These are phyloP conservation scores for Linnaemya vulpina DNA, from an alignment of 2,888 invertebrate species.

Conservation along the genomic window DNA sequence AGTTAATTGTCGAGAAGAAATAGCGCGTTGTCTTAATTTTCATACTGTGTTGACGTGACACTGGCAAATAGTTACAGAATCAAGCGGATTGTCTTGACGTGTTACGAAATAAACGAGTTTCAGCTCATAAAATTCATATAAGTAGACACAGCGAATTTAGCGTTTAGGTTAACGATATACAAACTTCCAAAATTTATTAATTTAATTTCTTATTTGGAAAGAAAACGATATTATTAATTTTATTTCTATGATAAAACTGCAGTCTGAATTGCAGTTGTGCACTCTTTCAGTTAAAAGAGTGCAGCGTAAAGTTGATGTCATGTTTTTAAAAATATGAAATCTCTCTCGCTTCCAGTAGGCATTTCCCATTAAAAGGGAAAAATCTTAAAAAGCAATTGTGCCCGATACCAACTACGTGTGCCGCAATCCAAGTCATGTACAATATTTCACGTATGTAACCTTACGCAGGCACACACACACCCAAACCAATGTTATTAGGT, in stretches of 20 bases:
- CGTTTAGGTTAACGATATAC: no score
- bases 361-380: slow-evolving; percentile 59
- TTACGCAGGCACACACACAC: not conserved
- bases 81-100: no score
- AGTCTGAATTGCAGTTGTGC: not conserved
- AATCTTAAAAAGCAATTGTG: slow-evolving; percentile 70
- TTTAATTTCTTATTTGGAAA: no score
- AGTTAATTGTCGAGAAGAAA: no score
- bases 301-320: not conserved
- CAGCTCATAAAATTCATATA: no score
- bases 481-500: not conserved
- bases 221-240: no score
- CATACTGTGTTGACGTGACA: no score
- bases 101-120: no score
- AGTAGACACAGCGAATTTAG: no score
- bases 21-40: no score
- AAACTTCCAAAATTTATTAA: no score
- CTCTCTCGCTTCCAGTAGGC: slow-evolving; percentile 56
- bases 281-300: not conserved
- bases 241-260: not conserved
- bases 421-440: slow-evolving; percentile 25
- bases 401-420: slow-evolving; percentile 38
- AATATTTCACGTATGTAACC: slow-evolving; percentile 8
- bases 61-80: no score
- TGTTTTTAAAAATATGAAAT: slow-evolving; percentile 26